Evolutionary conservation across 2,888 invertebrate genomes (phyloP).

Genomic region (Ichneumoninae sp.): DNA sequence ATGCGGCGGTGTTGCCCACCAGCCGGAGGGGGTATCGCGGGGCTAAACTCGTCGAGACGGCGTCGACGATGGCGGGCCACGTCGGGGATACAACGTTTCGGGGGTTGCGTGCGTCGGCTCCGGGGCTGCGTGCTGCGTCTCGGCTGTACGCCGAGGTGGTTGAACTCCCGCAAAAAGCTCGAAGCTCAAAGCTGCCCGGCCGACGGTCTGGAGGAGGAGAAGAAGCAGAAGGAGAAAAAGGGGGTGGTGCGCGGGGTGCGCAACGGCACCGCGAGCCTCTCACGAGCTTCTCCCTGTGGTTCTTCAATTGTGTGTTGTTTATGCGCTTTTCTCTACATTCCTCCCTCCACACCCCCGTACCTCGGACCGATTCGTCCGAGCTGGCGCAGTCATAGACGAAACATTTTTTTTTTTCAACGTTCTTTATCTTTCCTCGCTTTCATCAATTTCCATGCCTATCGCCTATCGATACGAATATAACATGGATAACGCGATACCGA

Average conservation of each 20-base stretch:
- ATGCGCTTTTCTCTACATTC: conserved; percentile 26
- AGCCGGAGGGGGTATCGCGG: conserved; percentile 47
- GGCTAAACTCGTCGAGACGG: conserved; percentile 61
- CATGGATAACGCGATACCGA: not conserved
- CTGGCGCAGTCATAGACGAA: not conserved
- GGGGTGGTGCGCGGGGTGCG: not conserved
- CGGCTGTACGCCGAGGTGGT: conserved; percentile 77
- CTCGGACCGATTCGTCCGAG: not conserved
- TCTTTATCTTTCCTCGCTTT: not conserved
- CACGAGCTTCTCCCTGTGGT: conserved; percentile 28
- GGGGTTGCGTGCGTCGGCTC: conserved; percentile 74
- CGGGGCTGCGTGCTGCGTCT: conserved; percentile 70
- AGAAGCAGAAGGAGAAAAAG: conserved; percentile 9
- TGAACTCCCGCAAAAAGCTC: conserved; percentile 81
- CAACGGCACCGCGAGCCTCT: conserved; percentile 19
- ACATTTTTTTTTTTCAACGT: not conserved
- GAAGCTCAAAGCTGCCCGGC: conserved; percentile 79
- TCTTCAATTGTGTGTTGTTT: conserved; percentile 51
- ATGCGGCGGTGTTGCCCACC: conserved; percentile 31
- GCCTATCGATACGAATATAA: not conserved
- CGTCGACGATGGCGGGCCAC: conserved; percentile 74
- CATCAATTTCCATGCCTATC: not conserved
- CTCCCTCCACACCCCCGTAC: not conserved
- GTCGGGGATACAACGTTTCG: conserved; percentile 76
- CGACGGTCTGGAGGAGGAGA: conserved; percentile 65